Percentiles rank a stretch among this genome's conserved stretches.
These are phyloP conservation scores for Cyclina sinensis DNA, from an alignment of 1,140 invertebrate genomes.

Conservation along the genomic window DNA sequence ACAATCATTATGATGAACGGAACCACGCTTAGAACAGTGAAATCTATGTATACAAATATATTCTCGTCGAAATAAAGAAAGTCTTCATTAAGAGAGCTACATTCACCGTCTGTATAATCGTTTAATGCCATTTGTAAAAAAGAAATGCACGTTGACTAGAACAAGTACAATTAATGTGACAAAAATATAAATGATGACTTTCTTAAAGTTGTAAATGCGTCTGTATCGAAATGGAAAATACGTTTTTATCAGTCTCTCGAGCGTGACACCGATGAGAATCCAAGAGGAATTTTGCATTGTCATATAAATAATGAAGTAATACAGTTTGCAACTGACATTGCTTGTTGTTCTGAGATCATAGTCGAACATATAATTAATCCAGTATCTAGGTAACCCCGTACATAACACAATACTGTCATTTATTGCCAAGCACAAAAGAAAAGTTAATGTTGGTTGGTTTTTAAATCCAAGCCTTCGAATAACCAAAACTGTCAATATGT, in stretches of 20 bases:
- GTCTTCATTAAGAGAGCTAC: conserved; percentile 48
- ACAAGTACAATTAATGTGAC: conserved; percentile 67
- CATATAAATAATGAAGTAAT: conserved; percentile 77
- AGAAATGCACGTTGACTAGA: conserved; percentile 74
- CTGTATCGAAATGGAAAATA: conserved; percentile 73
- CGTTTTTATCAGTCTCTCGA: conserved; percentile 76
- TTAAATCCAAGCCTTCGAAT: conserved; percentile 39
- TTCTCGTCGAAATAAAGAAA: conserved; percentile 73
- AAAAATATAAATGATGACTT: conserved; percentile 44
- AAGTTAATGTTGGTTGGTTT: conserved; percentile 60
- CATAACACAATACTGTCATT: conserved; percentile 73
- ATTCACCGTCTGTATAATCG: conserved; percentile 12
- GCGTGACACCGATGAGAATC: conserved; percentile 79
- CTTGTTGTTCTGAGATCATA: conserved; percentile 71
- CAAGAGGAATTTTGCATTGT: conserved; percentile 80
- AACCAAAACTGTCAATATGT: conserved; percentile 69
- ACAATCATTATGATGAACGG: conserved; percentile 74
- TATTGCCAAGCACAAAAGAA: conserved; percentile 70
- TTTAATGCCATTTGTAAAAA: conserved; percentile 75
- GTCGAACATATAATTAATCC: conserved; percentile 70
- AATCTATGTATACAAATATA: conserved; percentile 75
- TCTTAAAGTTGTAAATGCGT: conserved; percentile 62
- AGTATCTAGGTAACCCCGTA: conserved; percentile 73
- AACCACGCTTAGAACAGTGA: conserved; percentile 66
- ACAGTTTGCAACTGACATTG: conserved; percentile 71